Conservation (phyloP, 2,888 invertebrate genomes). For the Laspeyria flexula region DNA sequence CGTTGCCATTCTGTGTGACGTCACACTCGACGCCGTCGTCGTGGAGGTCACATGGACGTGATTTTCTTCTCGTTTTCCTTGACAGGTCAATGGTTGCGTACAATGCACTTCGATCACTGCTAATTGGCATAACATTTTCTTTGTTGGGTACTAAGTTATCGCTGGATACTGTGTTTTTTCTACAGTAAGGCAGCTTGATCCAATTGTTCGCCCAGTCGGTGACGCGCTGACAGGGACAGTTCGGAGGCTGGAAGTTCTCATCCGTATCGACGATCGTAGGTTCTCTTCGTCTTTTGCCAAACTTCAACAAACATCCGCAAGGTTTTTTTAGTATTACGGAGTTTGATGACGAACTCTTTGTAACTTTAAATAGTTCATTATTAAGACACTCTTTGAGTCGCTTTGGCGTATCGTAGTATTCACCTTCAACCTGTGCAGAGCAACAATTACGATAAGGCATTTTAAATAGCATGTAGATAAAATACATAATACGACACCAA, state of each 20-base stretch:
- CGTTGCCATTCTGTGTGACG: slow-evolving; percentile 32
- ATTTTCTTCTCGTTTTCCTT: slow-evolving; percentile 86
- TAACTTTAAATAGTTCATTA: slow-evolving; percentile 75
- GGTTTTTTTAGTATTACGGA: slow-evolving; percentile 88
- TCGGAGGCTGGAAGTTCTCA: slow-evolving; percentile 64
- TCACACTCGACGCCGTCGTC: slow-evolving; percentile 20
- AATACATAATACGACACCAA: too few relatives aligned
- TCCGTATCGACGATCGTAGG: slow-evolving; percentile 72
- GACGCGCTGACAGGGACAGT: slow-evolving; percentile 87
- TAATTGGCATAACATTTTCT: slow-evolving; percentile 82
- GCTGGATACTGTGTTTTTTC: slow-evolving; percentile 56
- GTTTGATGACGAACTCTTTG: slow-evolving; percentile 81
- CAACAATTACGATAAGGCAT: too few relatives aligned
- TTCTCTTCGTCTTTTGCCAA: slow-evolving; percentile 67
- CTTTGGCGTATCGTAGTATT: slow-evolving; percentile 91
- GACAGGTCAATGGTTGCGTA: slow-evolving; percentile 90
- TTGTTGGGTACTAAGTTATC: slow-evolving; percentile 73
- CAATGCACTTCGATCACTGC: slow-evolving; percentile 76
- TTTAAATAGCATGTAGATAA: too few relatives aligned
- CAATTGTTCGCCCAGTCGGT: slow-evolving; percentile 89
- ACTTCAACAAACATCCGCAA: slow-evolving; percentile 89
- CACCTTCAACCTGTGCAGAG: slow-evolving; percentile 75
- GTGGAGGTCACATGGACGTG: slow-evolving; percentile 47
- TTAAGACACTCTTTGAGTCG: slow-evolving; percentile 90
- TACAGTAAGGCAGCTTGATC: slow-evolving; percentile 87